Evolutionary conservation across 2,113 vertebrate species (phyloP).

Genomic region (Ancistrus triradiatus): DNA sequence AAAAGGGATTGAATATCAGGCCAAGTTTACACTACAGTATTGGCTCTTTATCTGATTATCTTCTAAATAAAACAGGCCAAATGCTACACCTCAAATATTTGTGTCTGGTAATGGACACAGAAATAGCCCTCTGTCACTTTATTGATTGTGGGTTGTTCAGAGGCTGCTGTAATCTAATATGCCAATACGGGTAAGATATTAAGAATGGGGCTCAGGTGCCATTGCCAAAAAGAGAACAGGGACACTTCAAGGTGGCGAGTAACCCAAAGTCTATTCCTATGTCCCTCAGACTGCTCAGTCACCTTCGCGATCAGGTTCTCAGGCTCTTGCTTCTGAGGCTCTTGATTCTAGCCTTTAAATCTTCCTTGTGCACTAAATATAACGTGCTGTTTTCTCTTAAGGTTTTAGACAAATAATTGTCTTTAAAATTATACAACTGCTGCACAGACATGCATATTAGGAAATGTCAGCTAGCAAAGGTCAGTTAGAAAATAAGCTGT

Average conservation of each 20-base stretch:
- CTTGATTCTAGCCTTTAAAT: constrained; percentile 61
- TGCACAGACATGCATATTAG: constrained; percentile 8
- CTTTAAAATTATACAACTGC: constrained; percentile 48
- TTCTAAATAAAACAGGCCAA: background rate
- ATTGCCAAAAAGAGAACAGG: constrained; percentile 47
- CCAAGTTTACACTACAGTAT: too few species aligned
- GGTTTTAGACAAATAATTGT: constrained; percentile 19
- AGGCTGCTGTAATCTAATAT: constrained; percentile 33
- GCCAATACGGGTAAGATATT: constrained; percentile 7
- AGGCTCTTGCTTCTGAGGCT: constrained; percentile 58
- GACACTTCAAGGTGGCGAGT: constrained; percentile 46
- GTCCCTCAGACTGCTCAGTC: constrained; percentile 55
- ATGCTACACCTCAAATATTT: constrained; percentile 4
- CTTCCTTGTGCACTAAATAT: constrained; percentile 68
- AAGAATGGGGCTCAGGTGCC: constrained; percentile 10
- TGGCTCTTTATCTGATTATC: too few species aligned
- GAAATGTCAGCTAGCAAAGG: constrained; percentile 39
- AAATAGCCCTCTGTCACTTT: constrained; percentile 11
- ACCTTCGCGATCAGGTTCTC: constrained; percentile 68
- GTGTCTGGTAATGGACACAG: constrained; percentile 11
- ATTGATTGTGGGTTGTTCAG: constrained; percentile 33
- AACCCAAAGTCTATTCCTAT: constrained; percentile 43
- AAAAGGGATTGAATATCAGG: too few species aligned
- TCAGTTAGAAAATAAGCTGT: constrained; percentile 50
- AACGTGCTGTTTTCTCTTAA: constrained; percentile 50